phyloP scores from a whole-genome alignment of 2,888 invertebrate genomes.

The Liodrosophila aerea region DNA sequence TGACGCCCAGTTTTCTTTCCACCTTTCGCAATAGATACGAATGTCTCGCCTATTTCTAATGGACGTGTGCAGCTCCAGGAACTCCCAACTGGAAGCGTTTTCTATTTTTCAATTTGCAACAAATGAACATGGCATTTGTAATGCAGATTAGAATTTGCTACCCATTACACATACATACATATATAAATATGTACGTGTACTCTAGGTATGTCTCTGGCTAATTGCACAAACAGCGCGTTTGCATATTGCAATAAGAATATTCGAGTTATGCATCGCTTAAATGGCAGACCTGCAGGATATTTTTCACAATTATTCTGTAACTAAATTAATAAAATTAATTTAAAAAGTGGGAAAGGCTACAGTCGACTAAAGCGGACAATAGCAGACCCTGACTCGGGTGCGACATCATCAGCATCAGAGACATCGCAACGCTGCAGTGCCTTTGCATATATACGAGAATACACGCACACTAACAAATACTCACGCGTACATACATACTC shows the following conservation, averaged over 20 bases:
- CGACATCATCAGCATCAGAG: too few relatives aligned
- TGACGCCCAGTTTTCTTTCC: constrained; percentile 60
- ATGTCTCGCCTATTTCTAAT: constrained; percentile 50
- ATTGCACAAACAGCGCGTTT: constrained; percentile 2
- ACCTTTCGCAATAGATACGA: constrained; percentile 35
- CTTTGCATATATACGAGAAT: too few relatives aligned
- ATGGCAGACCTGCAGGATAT: too few relatives aligned
- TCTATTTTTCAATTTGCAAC: constrained; percentile 38
- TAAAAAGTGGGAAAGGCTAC: too few relatives aligned
- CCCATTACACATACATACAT: constrained; percentile 22
- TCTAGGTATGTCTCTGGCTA: constrained; percentile 14
- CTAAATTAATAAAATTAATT: too few relatives aligned
- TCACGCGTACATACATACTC: too few relatives aligned
- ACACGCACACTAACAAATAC: too few relatives aligned
- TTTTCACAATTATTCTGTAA: too few relatives aligned
- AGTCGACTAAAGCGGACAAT: too few relatives aligned
- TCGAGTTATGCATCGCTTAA: too few relatives aligned
- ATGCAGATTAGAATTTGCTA: constrained; percentile 52
- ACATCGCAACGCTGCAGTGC: too few relatives aligned
- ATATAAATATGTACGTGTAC: not conserved
- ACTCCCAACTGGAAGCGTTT: constrained; percentile 15
- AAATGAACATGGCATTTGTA: constrained; percentile 38
- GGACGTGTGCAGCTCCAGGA: constrained; percentile 39
- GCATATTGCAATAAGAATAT: not conserved
- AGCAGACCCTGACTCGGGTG: too few relatives aligned